Conservation (phyloP, 2,113 vertebrate genomes). For the Labeo rohita region DNA sequence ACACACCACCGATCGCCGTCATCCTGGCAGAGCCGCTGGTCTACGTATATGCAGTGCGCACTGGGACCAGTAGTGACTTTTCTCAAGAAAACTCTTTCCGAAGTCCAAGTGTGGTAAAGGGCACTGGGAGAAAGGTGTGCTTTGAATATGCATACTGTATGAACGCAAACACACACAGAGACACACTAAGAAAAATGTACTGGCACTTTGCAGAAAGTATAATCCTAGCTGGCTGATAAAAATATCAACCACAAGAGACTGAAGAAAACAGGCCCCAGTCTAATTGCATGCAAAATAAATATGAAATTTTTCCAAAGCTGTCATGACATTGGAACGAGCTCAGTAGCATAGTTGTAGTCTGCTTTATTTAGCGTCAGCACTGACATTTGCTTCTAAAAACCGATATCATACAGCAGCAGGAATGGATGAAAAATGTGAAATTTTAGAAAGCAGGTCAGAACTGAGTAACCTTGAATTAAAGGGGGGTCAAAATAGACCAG, state of each 20-base stretch:
- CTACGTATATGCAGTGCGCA: background rate
- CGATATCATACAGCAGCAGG: background rate
- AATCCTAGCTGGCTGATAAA: constrained; percentile 51
- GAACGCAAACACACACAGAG: constrained; percentile 17
- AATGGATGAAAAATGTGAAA: background rate
- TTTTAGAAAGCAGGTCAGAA: background rate
- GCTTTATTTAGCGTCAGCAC: background rate
- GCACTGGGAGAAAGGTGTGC: constrained; percentile 26
- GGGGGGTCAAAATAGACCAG: no score
- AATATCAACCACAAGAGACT: constrained; percentile 35
- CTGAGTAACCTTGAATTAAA: background rate
- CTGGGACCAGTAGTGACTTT: constrained; percentile 8
- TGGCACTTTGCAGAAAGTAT: constrained; percentile 25
- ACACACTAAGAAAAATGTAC: background rate
- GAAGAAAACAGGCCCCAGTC: constrained; percentile 25
- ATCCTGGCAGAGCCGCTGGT: constrained; percentile 3
- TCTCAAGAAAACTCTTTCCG: background rate
- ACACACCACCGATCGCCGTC: background rate
- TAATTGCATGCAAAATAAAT: constrained; percentile 32
- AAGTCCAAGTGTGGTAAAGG: constrained; percentile 31
- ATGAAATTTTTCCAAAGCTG: constrained; percentile 13
- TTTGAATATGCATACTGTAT: constrained; percentile 20
- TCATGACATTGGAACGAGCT: constrained; percentile 4
- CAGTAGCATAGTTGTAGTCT: background rate
- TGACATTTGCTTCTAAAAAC: constrained; percentile 13